Evolutionary conservation across 1,140 invertebrate species (phyloP).

Genomic region (Drosophila willistoni): DNA sequence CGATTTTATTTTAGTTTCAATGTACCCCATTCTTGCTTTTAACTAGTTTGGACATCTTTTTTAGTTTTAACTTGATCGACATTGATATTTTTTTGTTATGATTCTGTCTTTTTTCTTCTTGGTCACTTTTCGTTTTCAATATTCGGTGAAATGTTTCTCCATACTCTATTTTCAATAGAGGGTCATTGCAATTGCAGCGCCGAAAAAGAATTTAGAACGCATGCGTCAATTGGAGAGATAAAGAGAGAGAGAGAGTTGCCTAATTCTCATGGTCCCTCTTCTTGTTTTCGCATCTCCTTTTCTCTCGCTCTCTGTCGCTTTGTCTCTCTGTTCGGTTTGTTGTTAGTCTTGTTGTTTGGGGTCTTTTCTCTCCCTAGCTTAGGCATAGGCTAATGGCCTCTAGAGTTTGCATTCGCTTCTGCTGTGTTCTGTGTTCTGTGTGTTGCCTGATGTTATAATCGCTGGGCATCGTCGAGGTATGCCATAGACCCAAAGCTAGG

Average conservation of each 20-base stretch:
- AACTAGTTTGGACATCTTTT: background rate
- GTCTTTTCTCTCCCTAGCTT: conserved; percentile 15
- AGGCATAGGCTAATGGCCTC: conserved; percentile 70
- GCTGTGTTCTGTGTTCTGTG: conserved; percentile 11
- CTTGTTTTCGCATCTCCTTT: background rate
- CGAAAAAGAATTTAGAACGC: conserved; percentile 34
- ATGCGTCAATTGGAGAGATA: conserved; percentile 39
- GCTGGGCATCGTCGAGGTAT: conserved; percentile 46
- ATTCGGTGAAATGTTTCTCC: background rate
- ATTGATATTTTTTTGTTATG: background rate
- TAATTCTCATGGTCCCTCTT: conserved; percentile 21
- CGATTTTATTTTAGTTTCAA: too few relatives aligned
- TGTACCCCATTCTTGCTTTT: too few relatives aligned
- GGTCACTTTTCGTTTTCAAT: conserved; percentile 15
- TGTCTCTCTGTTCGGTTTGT: conserved; percentile 4
- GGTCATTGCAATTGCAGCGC: conserved; percentile 23
- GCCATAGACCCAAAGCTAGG: conserved; percentile 31
- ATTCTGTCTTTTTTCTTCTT: background rate
- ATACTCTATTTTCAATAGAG: background rate
- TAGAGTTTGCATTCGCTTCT: conserved; percentile 37
- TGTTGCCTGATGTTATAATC: conserved; percentile 59
- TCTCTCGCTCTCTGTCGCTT: background rate
- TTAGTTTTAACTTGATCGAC: background rate
- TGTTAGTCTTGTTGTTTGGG: conserved; percentile 1
- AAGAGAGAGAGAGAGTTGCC: conserved; percentile 20